Conservation (phyloP, 2,113 vertebrate species). For the Astur gentilis region DNA sequence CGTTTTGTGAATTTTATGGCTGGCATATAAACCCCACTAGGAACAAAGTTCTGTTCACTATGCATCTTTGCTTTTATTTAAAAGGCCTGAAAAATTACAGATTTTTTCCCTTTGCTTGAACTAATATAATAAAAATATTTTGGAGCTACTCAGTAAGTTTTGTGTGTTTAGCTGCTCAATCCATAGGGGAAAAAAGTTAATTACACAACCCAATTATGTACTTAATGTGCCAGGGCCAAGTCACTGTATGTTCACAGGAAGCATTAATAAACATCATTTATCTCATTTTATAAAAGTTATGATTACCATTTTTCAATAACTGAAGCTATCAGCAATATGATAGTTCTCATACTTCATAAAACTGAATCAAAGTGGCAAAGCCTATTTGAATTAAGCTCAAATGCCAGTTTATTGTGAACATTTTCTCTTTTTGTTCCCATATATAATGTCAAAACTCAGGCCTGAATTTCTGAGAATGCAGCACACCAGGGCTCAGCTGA, state of each 20-base stretch:
- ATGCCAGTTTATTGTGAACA: neutral
- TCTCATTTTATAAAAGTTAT: neutral
- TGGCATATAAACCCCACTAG: neutral
- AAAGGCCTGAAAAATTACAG: neutral
- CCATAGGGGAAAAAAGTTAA: neutral
- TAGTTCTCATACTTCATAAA: neutral
- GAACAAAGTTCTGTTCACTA: neutral
- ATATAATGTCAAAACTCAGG: neutral
- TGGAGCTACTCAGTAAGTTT: neutral
- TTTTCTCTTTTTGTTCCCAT: neutral
- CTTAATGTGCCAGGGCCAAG: neutral
- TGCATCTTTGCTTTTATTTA: neutral
- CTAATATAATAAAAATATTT: neutral
- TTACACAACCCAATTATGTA: neutral
- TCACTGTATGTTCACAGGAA: neutral
- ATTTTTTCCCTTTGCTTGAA: neutral
- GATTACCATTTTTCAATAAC: slow-evolving; percentile 18
- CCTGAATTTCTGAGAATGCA: neutral
- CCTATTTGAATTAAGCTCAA: neutral
- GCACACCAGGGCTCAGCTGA: neutral
- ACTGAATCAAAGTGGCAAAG: neutral
- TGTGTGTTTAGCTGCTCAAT: neutral
- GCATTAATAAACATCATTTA: neutral
- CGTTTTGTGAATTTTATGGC: neutral
- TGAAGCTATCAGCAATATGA: neutral